These are phyloP conservation scores for Pholis gunnellus DNA, from an alignment of 2,113 vertebrate species.

Conservation along the genomic window DNA sequence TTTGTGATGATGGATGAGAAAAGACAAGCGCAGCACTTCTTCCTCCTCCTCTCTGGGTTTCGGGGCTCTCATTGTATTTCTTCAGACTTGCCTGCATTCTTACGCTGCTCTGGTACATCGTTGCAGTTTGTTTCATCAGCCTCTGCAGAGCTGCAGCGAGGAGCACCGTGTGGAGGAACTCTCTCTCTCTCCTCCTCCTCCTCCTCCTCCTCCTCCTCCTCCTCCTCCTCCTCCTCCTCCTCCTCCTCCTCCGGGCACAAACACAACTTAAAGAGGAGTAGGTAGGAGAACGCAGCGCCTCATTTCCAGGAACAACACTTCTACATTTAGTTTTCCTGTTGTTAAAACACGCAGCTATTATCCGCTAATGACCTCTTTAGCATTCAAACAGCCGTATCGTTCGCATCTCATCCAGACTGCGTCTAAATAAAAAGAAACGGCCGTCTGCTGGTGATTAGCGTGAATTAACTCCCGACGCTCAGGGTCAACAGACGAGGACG, in stretches of 20 bases:
- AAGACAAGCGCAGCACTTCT: constrained; percentile 77
- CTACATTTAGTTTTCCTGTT: constrained; percentile 11
- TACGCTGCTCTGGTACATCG: constrained; percentile 73
- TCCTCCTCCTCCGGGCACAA: constrained; percentile 75
- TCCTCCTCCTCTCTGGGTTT: neutral
- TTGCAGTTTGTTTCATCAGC: constrained; percentile 88
- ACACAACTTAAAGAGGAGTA: constrained; percentile 77
- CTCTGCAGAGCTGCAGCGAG: constrained; percentile 82
- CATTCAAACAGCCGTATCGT: constrained; percentile 71
- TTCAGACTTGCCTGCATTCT: constrained; percentile 76
- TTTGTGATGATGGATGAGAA: constrained; percentile 72
- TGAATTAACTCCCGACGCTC: too few relatives aligned
- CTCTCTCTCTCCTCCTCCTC: constrained; percentile 66
- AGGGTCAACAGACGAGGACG: too few relatives aligned
- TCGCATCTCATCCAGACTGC: constrained; percentile 64
- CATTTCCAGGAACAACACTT: constrained; percentile 80
- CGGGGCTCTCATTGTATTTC: constrained; percentile 70
- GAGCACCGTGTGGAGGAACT: constrained; percentile 83
- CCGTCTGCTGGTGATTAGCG: too few relatives aligned
- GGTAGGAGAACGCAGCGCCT: constrained; percentile 61
- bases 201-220: too few relatives aligned
- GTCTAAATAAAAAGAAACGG: constrained; percentile 9
- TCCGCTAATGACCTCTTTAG: constrained; percentile 78
- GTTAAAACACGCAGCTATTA: constrained; percentile 63
- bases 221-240: too few relatives aligned